Conservation (phyloP, 2,797 vertebrate species). For the Nasua narica region DNA sequence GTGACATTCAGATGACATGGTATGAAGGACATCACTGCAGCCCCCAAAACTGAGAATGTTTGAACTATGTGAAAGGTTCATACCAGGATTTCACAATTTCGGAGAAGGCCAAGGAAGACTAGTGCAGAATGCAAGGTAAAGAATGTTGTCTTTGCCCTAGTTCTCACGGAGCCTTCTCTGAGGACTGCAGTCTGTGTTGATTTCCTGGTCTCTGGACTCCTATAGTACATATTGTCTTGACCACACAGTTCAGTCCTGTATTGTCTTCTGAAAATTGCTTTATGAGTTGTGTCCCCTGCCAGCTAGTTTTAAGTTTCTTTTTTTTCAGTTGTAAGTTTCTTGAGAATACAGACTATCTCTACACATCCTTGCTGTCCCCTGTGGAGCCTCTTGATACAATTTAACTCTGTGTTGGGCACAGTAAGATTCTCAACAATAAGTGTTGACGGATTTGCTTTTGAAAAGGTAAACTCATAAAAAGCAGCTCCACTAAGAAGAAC, state of each 20-base stretch:
- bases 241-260: background rate
- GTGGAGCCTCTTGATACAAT: background rate
- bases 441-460: background rate
- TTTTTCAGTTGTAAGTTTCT: background rate
- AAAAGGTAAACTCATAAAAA: conserved; percentile 10
- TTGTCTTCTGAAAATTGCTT: background rate
- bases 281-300: background rate
- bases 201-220: background rate
- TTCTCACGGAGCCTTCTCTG: conserved; percentile 20
- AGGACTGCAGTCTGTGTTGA: background rate
- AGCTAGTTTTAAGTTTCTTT: background rate
- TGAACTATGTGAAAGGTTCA: conserved; percentile 69
- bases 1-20: conserved; percentile 65
- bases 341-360: background rate
- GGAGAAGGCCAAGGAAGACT: conserved; percentile 35
- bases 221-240: background rate
- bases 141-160: background rate
- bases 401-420: background rate
- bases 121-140: conserved; percentile 6
- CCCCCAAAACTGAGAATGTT: conserved; percentile 38
- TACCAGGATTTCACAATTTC: conserved; percentile 56
- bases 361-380: background rate
- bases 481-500: background rate
- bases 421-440: background rate
- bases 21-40: conserved; percentile 24